Percentiles rank a stretch among this genome's conserved stretches.
phyloP scores from a whole-genome alignment of 2,113 vertebrate species.

The Ceuthmochares aereus region DNA sequence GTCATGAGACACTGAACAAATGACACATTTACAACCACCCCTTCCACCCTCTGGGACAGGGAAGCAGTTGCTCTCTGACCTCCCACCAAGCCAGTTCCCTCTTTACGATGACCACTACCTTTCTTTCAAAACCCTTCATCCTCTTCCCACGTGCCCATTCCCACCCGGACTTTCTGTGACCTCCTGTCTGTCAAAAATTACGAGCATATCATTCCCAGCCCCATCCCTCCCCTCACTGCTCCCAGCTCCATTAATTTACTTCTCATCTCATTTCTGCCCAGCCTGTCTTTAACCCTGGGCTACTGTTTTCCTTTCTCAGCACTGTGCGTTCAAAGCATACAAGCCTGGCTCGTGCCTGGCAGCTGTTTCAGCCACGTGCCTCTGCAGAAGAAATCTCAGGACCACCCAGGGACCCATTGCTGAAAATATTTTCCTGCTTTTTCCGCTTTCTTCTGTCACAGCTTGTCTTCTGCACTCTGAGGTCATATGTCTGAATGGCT shows the following conservation, averaged over 20 bases:
- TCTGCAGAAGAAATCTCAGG: background rate
- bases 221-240: background rate
- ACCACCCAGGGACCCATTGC: background rate
- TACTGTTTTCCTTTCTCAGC: background rate
- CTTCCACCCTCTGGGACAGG: background rate
- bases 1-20: constrained; percentile 21
- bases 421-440: constrained; percentile 7
- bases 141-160: background rate
- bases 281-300: background rate
- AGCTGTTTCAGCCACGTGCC: background rate
- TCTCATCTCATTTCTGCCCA: background rate
- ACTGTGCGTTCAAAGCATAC: background rate
- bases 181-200: background rate
- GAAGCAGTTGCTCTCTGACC: background rate
- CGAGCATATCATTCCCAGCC: background rate
- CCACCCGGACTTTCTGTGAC: constrained; percentile 36
- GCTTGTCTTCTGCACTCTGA: background rate
- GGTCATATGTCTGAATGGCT: background rate
- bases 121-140: background rate
- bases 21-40: background rate
- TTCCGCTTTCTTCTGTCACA: background rate
- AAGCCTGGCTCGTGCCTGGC: background rate
- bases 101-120: background rate
- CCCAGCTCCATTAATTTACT: background rate
- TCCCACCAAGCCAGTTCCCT: background rate